Conservation (phyloP, 2,888 invertebrate species). For the Gari tellinella region DNA sequence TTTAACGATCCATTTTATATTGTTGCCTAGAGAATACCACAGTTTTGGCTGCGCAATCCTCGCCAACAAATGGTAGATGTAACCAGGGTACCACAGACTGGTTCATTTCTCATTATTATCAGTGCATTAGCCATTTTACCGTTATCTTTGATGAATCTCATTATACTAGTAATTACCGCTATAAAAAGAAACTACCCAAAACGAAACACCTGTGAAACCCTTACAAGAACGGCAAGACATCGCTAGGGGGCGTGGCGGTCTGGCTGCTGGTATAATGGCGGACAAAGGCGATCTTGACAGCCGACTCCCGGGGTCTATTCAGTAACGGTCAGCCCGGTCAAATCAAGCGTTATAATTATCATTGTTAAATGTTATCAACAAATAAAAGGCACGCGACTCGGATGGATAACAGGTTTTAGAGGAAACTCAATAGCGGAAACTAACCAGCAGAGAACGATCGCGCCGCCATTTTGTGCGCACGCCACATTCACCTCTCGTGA, state of each 20-base stretch:
- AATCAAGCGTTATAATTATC: slow-evolving; percentile 56
- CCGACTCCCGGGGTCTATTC: slow-evolving; percentile 29
- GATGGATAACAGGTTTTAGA: slow-evolving; percentile 56
- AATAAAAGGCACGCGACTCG: slow-evolving; percentile 60
- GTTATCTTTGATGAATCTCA: background rate
- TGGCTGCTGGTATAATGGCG: background rate
- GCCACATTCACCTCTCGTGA: slow-evolving; percentile 24
- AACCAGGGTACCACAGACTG: no score
- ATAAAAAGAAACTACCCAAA: no score
- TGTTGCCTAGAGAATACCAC: no score
- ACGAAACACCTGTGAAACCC: slow-evolving; percentile 29
- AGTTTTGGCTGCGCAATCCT: no score
- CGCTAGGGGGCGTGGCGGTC: slow-evolving; percentile 20
- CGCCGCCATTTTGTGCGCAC: slow-evolving; percentile 19
- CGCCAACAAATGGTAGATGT: no score
- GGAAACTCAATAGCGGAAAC: slow-evolving; percentile 24
- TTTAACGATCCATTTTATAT: no score
- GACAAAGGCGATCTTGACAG: slow-evolving; percentile 8
- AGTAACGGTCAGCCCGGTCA: slow-evolving; percentile 44
- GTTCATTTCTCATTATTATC: background rate
- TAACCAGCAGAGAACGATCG: slow-evolving; percentile 10
- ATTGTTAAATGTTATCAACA: slow-evolving; percentile 51
- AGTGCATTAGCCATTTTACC: slow-evolving; percentile 3
- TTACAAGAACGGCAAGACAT: slow-evolving; percentile 12
- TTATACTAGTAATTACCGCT: no score